phyloP scores from a whole-genome alignment of 2,888 invertebrate genomes.

The Serrognathus titanus region DNA sequence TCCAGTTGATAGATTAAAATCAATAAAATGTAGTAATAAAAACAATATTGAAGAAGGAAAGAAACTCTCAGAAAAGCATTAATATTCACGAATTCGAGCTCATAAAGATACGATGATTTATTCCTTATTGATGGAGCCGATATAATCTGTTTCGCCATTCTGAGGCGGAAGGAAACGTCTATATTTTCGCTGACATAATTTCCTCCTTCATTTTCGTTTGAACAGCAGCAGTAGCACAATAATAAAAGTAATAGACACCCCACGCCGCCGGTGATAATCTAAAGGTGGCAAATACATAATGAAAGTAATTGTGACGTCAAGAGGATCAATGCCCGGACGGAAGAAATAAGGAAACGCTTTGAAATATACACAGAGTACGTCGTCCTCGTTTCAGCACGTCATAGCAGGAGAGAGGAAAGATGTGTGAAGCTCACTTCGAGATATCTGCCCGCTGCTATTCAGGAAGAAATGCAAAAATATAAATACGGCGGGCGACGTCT shows the following conservation, averaged over 20 bases:
- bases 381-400: no score
- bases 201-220: neutral
- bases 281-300: slow-evolving; percentile 24
- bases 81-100: no score
- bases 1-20: neutral
- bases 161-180: neutral
- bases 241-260: slow-evolving; percentile 1
- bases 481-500: no score
- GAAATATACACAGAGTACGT: slow-evolving; percentile 30
- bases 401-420: no score
- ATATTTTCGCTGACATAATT: neutral
- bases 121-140: no score
- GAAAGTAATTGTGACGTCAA: slow-evolving; percentile 21
- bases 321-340: slow-evolving; percentile 32
- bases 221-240: neutral
- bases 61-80: no score
- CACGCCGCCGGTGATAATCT: neutral
- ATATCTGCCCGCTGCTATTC: no score
- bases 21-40: neutral
- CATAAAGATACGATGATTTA: no score
- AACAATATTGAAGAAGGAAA: neutral
- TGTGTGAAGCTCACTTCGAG: no score
- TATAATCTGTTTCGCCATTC: no score
- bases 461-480: no score
- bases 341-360: slow-evolving; percentile 38